A percentile compares a stretch with the other conserved stretches of the same genome.
These are phyloP conservation scores for Drosophila eugracilis DNA, from an alignment of 1,140 invertebrate species.

Conservation along the genomic window DNA sequence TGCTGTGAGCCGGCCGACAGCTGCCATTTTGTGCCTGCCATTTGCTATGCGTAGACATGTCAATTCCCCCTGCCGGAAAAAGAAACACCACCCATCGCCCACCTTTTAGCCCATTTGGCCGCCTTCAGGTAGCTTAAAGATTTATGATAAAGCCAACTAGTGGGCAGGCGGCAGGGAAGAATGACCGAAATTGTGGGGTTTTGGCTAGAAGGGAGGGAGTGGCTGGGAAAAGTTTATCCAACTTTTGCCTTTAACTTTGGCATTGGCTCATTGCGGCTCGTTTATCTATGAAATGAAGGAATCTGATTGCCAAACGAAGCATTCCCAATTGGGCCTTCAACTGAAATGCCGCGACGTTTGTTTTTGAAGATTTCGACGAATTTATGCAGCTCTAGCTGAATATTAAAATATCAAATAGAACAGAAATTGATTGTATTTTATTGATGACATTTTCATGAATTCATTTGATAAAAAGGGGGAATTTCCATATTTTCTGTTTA, in stretches of 20 bases:
- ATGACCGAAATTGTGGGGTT: background rate
- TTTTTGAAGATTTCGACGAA: background rate
- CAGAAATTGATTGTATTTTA: constrained; percentile 16
- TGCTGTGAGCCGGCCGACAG: constrained; percentile 65
- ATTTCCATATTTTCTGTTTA: constrained; percentile 14
- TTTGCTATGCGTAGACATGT: constrained; percentile 71
- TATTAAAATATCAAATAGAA: constrained; percentile 26
- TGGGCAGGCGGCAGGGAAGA: constrained; percentile 6
- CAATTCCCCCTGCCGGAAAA: constrained; percentile 43
- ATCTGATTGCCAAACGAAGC: constrained; percentile 55
- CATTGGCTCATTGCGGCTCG: constrained; percentile 69
- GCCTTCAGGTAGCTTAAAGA: constrained; percentile 72
- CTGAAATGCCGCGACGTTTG: constrained; percentile 6
- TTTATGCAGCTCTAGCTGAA: constrained; percentile 12
- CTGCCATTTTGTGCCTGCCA: constrained; percentile 70
- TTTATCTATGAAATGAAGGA: constrained; percentile 77
- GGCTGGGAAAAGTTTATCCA: constrained; percentile 59
- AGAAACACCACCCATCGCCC: background rate
- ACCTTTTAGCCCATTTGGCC: background rate
- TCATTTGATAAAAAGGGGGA: constrained; percentile 6
- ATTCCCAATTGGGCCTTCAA: constrained; percentile 37
- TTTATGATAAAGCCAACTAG: constrained; percentile 75
- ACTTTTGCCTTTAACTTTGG: constrained; percentile 69
- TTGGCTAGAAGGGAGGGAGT: background rate
- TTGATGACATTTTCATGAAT: constrained; percentile 5